Evolutionary conservation across 1,140 invertebrate genomes (phyloP).

Genomic region (Glossosoma conforme): DNA sequence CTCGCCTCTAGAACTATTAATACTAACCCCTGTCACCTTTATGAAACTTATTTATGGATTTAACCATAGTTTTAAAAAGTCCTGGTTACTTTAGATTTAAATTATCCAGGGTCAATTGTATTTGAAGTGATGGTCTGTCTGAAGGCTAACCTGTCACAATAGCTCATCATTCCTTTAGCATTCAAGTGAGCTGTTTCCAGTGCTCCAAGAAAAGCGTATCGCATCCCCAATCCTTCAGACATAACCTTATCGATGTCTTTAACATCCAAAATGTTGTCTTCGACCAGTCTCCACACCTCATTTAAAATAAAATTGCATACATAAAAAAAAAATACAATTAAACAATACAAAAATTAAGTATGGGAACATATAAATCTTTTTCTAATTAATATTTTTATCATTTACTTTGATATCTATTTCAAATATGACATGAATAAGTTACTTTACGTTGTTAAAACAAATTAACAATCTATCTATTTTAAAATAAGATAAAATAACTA

Average conservation of each 20-base stretch:
- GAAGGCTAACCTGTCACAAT: slow-evolving; percentile 43
- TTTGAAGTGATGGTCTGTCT: too few relatives aligned
- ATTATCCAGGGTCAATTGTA: too few relatives aligned
- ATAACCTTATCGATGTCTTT: slow-evolving; percentile 91
- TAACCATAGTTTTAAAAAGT: too few relatives aligned
- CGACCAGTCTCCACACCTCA: slow-evolving; percentile 85
- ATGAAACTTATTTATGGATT: too few relatives aligned
- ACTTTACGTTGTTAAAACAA: neutral
- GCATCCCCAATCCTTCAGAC: slow-evolving; percentile 88
- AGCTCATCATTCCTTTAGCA: slow-evolving; percentile 73
- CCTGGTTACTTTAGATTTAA: too few relatives aligned
- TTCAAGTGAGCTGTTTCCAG: slow-evolving; percentile 94
- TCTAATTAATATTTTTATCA: neutral
- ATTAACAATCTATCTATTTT: neutral
- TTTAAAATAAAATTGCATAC: slow-evolving; percentile 91
- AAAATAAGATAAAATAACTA: neutral
- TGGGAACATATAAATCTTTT: too few relatives aligned
- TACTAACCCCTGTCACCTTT: too few relatives aligned
- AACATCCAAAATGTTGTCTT: slow-evolving; percentile 77
- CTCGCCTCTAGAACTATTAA: too few relatives aligned
- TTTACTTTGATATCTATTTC: neutral
- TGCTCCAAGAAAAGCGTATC: slow-evolving; percentile 92
- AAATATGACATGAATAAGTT: neutral
- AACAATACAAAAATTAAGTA: neutral
- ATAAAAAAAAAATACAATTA: slow-evolving; percentile 41